Conservation (phyloP, 2,888 invertebrate species). For the Psococerastis gibbosa region DNA sequence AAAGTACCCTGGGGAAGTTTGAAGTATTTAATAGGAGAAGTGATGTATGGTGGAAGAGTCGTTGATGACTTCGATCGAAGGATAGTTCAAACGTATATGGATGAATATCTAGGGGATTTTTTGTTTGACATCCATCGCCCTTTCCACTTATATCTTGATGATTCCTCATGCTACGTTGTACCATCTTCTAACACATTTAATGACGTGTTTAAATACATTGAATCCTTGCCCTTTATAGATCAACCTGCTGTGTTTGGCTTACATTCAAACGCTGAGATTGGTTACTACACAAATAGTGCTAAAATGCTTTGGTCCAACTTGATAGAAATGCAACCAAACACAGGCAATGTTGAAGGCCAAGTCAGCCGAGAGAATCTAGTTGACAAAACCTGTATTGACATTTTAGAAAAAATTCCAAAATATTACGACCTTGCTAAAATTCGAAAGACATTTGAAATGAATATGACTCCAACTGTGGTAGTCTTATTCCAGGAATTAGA, state of each 20-base stretch:
- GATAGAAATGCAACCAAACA: constrained; percentile 72
- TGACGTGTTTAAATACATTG: constrained; percentile 62
- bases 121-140: constrained; percentile 80
- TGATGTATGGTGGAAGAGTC: constrained; percentile 88
- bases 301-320: constrained; percentile 72
- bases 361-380: constrained; percentile 77
- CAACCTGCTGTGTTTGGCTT: constrained; percentile 83
- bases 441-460: constrained; percentile 57
- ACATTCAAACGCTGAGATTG: constrained; percentile 90
- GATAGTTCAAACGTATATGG: constrained; percentile 72
- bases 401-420: constrained; percentile 52
- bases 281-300: constrained; percentile 75
- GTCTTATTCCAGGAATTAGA: constrained; percentile 80
- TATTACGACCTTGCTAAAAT: constrained; percentile 65
- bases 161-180: constrained; percentile 54
- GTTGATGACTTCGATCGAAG: constrained; percentile 83
- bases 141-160: constrained; percentile 70
- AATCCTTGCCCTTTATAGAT: constrained; percentile 62
- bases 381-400: constrained; percentile 55
- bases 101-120: constrained; percentile 89
- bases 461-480: constrained; percentile 64
- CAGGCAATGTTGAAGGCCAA: constrained; percentile 47
- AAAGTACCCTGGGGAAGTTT: constrained; percentile 78
- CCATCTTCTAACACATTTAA: constrained; percentile 47
- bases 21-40: constrained; percentile 84